phyloP scores from a whole-genome alignment of 2,797 vertebrate species.

The Anableps anableps region DNA sequence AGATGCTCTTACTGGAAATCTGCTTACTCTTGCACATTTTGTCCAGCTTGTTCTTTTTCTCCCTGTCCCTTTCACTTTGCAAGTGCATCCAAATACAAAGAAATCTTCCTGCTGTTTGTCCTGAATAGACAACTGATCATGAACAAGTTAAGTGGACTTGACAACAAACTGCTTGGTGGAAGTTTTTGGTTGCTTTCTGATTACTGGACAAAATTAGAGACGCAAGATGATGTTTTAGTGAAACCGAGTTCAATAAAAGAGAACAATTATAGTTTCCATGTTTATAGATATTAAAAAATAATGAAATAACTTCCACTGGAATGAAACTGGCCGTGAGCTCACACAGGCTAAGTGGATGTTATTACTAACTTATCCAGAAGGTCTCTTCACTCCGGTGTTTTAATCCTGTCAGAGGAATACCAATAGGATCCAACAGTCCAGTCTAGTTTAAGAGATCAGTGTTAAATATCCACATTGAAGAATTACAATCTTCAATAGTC shows the following conservation, averaged over 20 bases:
- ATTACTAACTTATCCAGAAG: not conserved
- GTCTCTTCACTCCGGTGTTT: not conserved
- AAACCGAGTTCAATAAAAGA: not conserved
- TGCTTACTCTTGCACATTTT: conserved; percentile 21
- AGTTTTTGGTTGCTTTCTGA: not conserved
- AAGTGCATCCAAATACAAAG: conserved; percentile 51
- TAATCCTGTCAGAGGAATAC: not conserved
- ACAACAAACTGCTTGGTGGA: conserved; percentile 45
- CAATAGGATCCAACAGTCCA: not conserved
- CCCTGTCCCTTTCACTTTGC: conserved; percentile 41
- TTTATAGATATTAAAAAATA: not conserved
- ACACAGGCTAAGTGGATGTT: not conserved
- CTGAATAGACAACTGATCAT: conserved; percentile 48
- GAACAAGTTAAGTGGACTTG: conserved; percentile 42
- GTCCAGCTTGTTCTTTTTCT: conserved; percentile 29
- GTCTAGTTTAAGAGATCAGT: too few relatives aligned
- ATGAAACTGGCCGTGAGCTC: not conserved
- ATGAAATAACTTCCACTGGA: not conserved
- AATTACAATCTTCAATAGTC: not conserved
- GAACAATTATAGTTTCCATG: not conserved
- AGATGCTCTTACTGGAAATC: conserved; percentile 39
- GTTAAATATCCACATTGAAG: not conserved
- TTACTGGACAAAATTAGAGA: not conserved
- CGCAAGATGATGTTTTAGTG: not conserved
- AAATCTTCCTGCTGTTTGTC: conserved; percentile 50